phyloP scores from a whole-genome alignment of 2,888 invertebrate genomes.

The Sympetrum striolatum region DNA sequence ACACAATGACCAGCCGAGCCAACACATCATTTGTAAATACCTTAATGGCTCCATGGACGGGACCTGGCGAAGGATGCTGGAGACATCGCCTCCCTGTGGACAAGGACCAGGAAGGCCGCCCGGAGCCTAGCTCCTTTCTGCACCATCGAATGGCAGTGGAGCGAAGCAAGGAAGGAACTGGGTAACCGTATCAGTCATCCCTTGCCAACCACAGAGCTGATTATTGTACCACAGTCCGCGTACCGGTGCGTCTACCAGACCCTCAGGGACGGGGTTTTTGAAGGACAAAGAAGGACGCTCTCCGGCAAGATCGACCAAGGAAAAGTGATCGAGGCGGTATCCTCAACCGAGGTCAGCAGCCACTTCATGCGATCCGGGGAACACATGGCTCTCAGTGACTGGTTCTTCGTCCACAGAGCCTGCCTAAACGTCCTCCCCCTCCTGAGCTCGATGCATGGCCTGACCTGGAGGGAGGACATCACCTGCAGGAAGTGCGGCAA shows the following conservation, averaged over 20 bases:
- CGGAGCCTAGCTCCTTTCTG: too few relatives aligned
- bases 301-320: neutral
- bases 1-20: neutral
- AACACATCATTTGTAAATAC: neutral
- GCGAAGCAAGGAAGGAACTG: constrained; percentile 44
- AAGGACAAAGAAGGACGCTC: neutral
- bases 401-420: constrained; percentile 57
- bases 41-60: neutral
- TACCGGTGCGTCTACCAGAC: neutral
- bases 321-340: neutral
- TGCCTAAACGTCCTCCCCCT: constrained; percentile 54
- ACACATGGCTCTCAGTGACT: constrained; percentile 55
- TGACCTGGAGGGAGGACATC: neutral
- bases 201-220: too few relatives aligned
- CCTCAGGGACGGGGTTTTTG: too few relatives aligned
- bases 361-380: constrained; percentile 53
- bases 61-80: neutral
- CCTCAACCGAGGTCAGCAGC: too few relatives aligned
- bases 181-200: neutral
- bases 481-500: neutral
- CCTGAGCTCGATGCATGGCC: neutral
- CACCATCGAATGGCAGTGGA: constrained; percentile 50
- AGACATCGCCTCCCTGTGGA: neutral
- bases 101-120: neutral
- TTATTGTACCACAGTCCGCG: neutral